Percentiles rank a stretch among this genome's conserved stretches.
These are phyloP conservation scores for Chamaea fasciata DNA, from an alignment of 2,113 vertebrate genomes.

Conservation along the genomic window DNA sequence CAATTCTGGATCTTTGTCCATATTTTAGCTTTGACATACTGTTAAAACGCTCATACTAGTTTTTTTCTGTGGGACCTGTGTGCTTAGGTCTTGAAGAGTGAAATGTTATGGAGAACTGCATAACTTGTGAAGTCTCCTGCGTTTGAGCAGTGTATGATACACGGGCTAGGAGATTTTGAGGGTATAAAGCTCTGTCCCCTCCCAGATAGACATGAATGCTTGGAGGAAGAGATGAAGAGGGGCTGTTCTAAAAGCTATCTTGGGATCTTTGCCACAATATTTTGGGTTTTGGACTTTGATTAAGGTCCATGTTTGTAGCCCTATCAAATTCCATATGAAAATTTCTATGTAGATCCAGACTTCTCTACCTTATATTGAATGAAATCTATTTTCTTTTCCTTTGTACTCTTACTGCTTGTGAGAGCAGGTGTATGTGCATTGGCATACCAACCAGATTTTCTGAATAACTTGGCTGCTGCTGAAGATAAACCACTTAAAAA, in stretches of 20 bases:
- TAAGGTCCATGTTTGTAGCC: neutral
- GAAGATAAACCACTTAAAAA: neutral
- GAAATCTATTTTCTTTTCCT: neutral
- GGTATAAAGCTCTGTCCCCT: neutral
- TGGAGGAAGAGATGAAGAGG: neutral
- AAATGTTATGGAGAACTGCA: neutral
- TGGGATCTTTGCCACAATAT: neutral
- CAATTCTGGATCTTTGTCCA: neutral
- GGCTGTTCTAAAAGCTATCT: neutral
- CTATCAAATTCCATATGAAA: neutral
- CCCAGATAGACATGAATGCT: neutral
- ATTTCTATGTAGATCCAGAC: neutral
- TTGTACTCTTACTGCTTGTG: neutral
- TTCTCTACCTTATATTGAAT: neutral
- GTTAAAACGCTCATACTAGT: neutral
- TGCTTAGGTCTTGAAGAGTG: neutral
- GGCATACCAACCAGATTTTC: neutral
- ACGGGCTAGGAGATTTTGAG: neutral
- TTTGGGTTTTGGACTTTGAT: neutral
- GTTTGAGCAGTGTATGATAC: neutral
- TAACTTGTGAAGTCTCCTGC: neutral
- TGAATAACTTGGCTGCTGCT: neutral
- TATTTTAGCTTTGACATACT: neutral
- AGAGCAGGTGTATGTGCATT: neutral
- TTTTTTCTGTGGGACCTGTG: neutral